Conservation (phyloP, 2,888 invertebrate species). For the Leptinotarsa haldemani region DNA sequence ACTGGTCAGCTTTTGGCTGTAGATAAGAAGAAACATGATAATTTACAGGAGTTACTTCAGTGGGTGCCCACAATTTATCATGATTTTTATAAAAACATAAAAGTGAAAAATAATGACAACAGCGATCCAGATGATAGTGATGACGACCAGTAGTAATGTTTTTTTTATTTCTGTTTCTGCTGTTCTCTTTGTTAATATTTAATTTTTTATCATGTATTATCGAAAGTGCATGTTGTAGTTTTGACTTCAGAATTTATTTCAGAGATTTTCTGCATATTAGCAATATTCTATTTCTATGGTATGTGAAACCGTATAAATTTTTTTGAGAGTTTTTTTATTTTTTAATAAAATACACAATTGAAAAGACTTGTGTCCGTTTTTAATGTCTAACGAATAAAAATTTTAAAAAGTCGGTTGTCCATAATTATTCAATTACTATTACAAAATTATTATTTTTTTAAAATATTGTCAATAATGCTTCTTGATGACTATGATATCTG, state of each 20-base stretch:
- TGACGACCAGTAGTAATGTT: too few relatives aligned
- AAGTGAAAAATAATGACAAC: too few relatives aligned
- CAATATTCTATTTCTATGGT: too few relatives aligned
- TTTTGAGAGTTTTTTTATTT: conserved; percentile 1
- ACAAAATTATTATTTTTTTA: neutral
- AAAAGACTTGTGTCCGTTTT: conserved; percentile 1
- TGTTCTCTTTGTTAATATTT: too few relatives aligned
- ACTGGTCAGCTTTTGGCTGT: conserved; percentile 1
- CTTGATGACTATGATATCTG: neutral
- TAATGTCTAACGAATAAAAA: neutral
- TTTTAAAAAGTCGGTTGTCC: conserved; percentile 1
- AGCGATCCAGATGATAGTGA: too few relatives aligned
- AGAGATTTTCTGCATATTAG: too few relatives aligned
- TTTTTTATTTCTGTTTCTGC: too few relatives aligned
- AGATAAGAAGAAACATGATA: conserved; percentile 1
- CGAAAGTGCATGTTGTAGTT: too few relatives aligned
- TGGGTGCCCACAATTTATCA: conserved; percentile 1
- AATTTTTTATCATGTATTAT: too few relatives aligned
- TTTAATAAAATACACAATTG: neutral
- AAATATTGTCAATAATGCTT: neutral
- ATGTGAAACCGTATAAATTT: neutral
- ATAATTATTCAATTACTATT: conserved; percentile 1
- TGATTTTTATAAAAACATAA: neutral
- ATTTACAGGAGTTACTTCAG: conserved; percentile 1
- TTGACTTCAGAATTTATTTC: too few relatives aligned